Evolutionary conservation across 2,113 vertebrate genomes (phyloP), one percentile per base, ranked within the genome.

Genomic region (Ctenodactylus gundi): DNA sequence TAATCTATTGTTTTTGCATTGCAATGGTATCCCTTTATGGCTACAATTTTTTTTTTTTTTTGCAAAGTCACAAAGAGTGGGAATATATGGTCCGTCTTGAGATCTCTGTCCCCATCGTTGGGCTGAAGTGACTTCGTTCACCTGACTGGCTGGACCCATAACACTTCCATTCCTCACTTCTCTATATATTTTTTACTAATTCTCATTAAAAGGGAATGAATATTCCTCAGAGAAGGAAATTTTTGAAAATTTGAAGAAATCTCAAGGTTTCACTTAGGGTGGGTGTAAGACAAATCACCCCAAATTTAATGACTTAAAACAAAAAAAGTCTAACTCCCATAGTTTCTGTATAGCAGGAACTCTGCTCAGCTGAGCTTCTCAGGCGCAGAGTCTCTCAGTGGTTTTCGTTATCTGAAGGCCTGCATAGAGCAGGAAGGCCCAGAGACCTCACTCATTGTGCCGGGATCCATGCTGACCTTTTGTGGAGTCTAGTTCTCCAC

Each of bases 231-330:
- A 34, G 9, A 36, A 93, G n/a, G 88, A 84, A 80, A 68, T 1
- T 31, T n/a, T 68, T 80, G 3, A 85, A 85, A 95, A 88, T 91
- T 46, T 73, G 7, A 89, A 70, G 55, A 91, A 95, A 60, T 64
- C 39, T 91, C 29, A 85, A 1, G 89, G 31, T 58, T 76, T 31
- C 27, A 39, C 12, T 93, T 57, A 91, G 51, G 58, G 34, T 76
- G 14, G 27, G 70, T 78, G 10, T 70, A 21, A 88, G 83, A 85
- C 36, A 92, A 77, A 77, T 75, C 49, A 78, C 57, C 41, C 39
- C 17, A 51, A 92, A 77, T 44, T 68, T 44, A n/a, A 25, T 80
- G 21, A 3, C 13, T 86, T 93, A 41, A 88, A 93, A 60, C 3
- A 72, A 7, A 65, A 55, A 78, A 17, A 73, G 70, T 25, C 9